Conservation (phyloP, 1,140 invertebrate genomes). For the Ephestia elutella region DNA sequence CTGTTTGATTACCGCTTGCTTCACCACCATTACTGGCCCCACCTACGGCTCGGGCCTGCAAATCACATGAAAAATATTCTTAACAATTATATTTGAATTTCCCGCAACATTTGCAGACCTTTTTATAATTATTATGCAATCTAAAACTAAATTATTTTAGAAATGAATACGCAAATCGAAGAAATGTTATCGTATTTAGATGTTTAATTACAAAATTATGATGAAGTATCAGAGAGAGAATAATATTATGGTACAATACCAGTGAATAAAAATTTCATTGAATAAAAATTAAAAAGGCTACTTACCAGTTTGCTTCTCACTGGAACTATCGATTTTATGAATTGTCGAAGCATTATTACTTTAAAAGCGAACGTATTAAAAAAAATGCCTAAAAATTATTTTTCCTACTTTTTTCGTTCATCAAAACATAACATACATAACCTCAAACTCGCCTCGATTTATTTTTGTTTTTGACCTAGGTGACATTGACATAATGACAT, state of each 20-base stretch:
- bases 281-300: slow-evolving; percentile 8
- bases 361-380: background rate
- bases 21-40: slow-evolving; percentile 25
- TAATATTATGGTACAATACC: no score
- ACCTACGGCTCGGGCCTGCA: slow-evolving; percentile 34
- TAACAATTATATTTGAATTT: no score
- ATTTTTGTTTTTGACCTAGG: background rate
- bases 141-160: no score
- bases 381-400: background rate
- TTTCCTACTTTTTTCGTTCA: background rate
- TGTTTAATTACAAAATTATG: no score
- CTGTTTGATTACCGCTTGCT: slow-evolving; percentile 10
- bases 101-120: background rate
- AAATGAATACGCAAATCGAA: no score
- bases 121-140: no score
- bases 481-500: slow-evolving; percentile 9
- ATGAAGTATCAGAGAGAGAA: no score
- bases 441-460: slow-evolving; percentile 12
- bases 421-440: slow-evolving; percentile 3
- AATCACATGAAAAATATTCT: no score
- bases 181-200: no score
- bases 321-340: slow-evolving; percentile 45
- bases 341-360: slow-evolving; percentile 46
- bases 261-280: no score
- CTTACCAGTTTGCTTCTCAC: slow-evolving; percentile 48